Conservation (phyloP, 2,888 invertebrate genomes). For the Andrena marginata region DNA sequence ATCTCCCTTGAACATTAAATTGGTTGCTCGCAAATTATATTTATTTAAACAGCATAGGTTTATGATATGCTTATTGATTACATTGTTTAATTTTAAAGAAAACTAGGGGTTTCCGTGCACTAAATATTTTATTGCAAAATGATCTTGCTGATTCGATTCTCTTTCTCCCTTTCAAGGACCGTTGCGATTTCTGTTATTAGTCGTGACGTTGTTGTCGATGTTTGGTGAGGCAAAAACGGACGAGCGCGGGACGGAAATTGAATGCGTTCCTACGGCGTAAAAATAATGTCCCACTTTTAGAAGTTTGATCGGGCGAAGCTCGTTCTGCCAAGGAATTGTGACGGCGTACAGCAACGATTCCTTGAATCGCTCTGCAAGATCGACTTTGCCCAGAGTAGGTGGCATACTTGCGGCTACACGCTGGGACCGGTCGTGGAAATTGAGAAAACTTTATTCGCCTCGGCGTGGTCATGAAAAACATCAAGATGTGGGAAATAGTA, state of each 20-base stretch:
- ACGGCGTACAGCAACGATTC: slow-evolving; percentile 47
- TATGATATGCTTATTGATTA: too few relatives aligned
- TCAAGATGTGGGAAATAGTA: slow-evolving; percentile 76
- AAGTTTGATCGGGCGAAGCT: slow-evolving; percentile 75
- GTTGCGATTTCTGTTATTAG: slow-evolving; percentile 50
- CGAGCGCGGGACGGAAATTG: slow-evolving; percentile 78
- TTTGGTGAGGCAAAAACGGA: slow-evolving; percentile 53
- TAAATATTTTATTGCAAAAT: slow-evolving; percentile 29
- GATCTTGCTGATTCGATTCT: slow-evolving; percentile 9
- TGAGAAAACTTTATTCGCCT: slow-evolving; percentile 82
- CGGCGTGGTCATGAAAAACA: slow-evolving; percentile 70
- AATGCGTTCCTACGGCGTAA: slow-evolving; percentile 78
- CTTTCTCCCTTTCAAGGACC: slow-evolving; percentile 8
- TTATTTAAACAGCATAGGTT: not conserved
- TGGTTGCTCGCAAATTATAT: not conserved
- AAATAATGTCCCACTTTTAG: slow-evolving; percentile 79
- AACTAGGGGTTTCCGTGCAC: not conserved
- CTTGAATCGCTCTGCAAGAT: slow-evolving; percentile 71
- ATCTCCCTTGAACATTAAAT: not conserved
- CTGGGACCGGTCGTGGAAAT: slow-evolving; percentile 72
- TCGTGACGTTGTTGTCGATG: slow-evolving; percentile 29
- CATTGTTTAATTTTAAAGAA: not conserved
- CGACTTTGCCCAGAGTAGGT: slow-evolving; percentile 66
- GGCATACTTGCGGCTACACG: slow-evolving; percentile 48
- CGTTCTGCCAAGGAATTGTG: slow-evolving; percentile 56